A percentile compares a stretch with the other conserved stretches of the same genome.
Conservation (phyloP, 2,797 vertebrate species). For the Artibeus lituratus region DNA sequence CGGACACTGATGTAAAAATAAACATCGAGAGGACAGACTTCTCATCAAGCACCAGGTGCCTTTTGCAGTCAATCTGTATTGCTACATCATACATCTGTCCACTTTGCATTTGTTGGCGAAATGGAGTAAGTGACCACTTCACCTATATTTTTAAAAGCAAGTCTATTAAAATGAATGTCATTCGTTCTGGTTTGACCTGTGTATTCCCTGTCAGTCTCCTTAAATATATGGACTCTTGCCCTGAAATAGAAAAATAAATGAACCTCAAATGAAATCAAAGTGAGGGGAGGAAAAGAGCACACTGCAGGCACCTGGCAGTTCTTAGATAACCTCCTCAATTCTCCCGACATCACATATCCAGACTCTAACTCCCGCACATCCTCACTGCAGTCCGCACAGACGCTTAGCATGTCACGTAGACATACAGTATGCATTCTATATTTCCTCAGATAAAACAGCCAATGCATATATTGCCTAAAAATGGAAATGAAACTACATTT, state of each 20-base stretch:
- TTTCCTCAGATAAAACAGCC: not conserved
- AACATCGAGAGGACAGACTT: not conserved
- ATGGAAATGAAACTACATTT: not conserved
- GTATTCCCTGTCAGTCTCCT: not conserved
- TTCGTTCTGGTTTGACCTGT: not conserved
- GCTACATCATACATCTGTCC: not conserved
- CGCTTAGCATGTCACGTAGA: not conserved
- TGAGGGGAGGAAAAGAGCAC: not conserved
- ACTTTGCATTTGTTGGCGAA: not conserved
- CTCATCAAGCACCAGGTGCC: not conserved
- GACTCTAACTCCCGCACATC: not conserved
- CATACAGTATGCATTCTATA: rapidly evolving
- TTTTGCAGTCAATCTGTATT: not conserved
- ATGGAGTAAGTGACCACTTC: not conserved
- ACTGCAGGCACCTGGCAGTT: not conserved
- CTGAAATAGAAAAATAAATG: not conserved
- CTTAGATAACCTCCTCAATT: not conserved
- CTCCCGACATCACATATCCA: not conserved
- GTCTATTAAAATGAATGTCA: not conserved
- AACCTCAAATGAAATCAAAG: not conserved
- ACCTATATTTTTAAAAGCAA: not conserved
- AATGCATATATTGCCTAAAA: not conserved
- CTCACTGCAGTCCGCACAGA: not conserved
- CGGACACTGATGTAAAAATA: not conserved
- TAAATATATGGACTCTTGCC: not conserved